Evolutionary conservation across 1,140 invertebrate genomes (phyloP), one percentile per base, ranked within the genome.

Genomic region (Carposina sasakii): DNA sequence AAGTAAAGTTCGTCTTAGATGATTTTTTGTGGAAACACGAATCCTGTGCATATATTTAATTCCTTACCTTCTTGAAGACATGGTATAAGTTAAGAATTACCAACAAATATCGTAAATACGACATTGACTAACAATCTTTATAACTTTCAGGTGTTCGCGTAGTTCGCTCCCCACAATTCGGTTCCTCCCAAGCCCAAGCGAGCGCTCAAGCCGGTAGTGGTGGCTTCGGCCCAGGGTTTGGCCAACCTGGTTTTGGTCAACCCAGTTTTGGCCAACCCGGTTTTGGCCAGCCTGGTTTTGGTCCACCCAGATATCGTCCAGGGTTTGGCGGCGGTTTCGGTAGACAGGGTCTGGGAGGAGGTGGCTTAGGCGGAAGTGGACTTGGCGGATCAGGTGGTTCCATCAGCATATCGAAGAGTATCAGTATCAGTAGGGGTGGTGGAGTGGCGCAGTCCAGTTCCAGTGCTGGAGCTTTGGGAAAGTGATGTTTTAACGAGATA

Each of bases 351-450:
- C 26, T 19, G 5, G 42, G 23, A 2, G n/a, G 16, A 21, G 2
- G 36, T 4, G 20, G 26, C 12, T 46, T 13, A 19, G 42, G 47
- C 12, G 37, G 37, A 8, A 2, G 12, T 6, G 24, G 23, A 5
- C 26, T 19, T 2, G 42, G 23, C 9, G n/a, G 16, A 21, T n/a
- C n/a, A n/a, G n/a, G 20, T 8, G 44, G 54, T 2, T 57, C 56
- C 2, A 45, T 75, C 1, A 70, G 57, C 21, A 63, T 71, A 1
- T 55, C 71, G 1, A 71, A 70, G 50, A 75, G 71, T 49, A 59
- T 71, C 1, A 64, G 60, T 52, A 71, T 75, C 20, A 60, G 60
- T 30, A 31, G 56, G 5, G 64, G 62, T 1, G 36, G 57, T 1
- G 48, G 65, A n/a, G 65, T 56, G n/a, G 42, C 50, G 2, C 36